Conservation (phyloP, 2,888 invertebrate species). For the Empis livida region DNA sequence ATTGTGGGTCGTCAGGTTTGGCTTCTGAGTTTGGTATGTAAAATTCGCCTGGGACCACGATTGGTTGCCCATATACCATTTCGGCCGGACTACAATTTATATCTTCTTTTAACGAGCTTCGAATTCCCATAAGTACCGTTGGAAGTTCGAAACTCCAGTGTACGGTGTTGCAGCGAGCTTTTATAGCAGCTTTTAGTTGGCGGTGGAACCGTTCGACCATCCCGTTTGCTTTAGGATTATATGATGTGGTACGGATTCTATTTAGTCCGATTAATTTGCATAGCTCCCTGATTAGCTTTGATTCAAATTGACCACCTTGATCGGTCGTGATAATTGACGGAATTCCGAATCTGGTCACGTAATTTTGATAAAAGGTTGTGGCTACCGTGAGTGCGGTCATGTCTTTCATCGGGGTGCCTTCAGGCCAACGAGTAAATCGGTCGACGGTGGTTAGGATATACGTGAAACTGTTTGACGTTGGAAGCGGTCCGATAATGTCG, state of each 20-base stretch:
- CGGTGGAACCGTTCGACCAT: background rate
- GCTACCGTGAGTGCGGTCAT: background rate
- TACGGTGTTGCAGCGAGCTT: background rate
- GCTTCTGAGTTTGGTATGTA: too few relatives aligned
- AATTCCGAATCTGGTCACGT: background rate
- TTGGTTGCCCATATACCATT: too few relatives aligned
- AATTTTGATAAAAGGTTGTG: background rate
- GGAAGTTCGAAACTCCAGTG: background rate
- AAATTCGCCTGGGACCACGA: too few relatives aligned
- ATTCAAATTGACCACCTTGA: background rate
- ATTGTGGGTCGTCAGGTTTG: too few relatives aligned
- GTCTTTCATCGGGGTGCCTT: background rate
- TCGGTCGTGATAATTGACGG: background rate
- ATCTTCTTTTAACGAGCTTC: too few relatives aligned
- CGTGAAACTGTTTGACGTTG: background rate
- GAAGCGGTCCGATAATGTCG: background rate
- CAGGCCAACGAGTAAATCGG: background rate
- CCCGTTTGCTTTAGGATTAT: slow-evolving; percentile 1
- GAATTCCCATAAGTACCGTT: too few relatives aligned
- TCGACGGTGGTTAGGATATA: background rate
- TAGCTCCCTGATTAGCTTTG: background rate
- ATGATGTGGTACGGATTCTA: background rate
- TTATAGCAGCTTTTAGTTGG: background rate
- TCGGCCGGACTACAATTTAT: too few relatives aligned
- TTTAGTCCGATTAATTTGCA: background rate